Percentiles rank a stretch among this genome's conserved stretches.
These are phyloP conservation scores for Sorex fumeus DNA, from an alignment of 2,113 vertebrate genomes.

Conservation along the genomic window DNA sequence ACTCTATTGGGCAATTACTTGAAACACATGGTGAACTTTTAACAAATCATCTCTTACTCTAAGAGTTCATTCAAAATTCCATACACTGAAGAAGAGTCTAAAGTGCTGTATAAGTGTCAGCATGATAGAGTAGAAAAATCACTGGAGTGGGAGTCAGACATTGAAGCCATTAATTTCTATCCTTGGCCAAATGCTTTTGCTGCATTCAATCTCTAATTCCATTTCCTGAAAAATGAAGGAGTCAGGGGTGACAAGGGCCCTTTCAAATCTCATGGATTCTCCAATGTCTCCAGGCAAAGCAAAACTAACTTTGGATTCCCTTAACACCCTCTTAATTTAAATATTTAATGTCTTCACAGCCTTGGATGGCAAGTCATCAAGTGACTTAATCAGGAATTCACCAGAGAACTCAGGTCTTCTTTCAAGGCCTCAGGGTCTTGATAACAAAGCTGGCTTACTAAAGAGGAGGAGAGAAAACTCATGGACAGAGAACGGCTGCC, in stretches of 20 bases:
- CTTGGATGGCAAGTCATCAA: slow-evolving; percentile 86
- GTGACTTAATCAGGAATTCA: slow-evolving; percentile 87
- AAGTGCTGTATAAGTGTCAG: not conserved
- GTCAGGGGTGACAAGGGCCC: slow-evolving; percentile 43
- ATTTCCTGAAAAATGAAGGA: slow-evolving; percentile 43
- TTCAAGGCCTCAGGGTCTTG: slow-evolving; percentile 75
- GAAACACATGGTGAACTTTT: slow-evolving; percentile 34
- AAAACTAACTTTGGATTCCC: slow-evolving; percentile 84
- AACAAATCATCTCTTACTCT: slow-evolving; percentile 24
- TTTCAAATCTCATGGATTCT: slow-evolving; percentile 7
- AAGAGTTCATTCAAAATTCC: slow-evolving; percentile 46
- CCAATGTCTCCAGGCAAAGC: slow-evolving; percentile 84
- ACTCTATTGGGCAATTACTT: slow-evolving; percentile 4
- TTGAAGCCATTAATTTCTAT: not conserved
- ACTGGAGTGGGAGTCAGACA: not conserved
- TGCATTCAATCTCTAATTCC: slow-evolving; percentile 52
- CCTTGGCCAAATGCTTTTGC: slow-evolving; percentile 40
- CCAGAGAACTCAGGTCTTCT: slow-evolving; percentile 77
- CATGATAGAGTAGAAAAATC: slow-evolving; percentile 36
- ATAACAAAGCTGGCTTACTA: slow-evolving; percentile 53
- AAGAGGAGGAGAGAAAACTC: slow-evolving; percentile 78
- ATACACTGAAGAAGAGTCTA: not conserved
- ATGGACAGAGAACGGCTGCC: slow-evolving; percentile 37
- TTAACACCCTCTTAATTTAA: slow-evolving; percentile 88
- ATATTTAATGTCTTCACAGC: slow-evolving; percentile 88